Evolutionary conservation across 2,888 invertebrate genomes (phyloP).

Genomic region (Acleris cristana): DNA sequence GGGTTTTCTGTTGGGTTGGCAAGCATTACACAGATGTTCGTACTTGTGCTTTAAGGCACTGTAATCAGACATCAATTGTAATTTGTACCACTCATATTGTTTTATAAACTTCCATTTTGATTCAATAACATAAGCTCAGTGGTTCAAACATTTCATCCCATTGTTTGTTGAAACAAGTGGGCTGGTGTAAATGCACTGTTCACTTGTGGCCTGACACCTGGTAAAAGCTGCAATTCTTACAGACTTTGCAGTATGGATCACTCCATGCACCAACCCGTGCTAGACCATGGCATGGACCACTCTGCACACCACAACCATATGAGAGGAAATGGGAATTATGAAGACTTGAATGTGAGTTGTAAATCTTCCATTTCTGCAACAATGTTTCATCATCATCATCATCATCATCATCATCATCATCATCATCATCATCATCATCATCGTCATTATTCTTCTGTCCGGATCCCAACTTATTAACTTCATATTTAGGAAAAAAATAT

Average conservation of each 20-base stretch:
- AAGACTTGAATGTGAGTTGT: slow-evolving; percentile 33
- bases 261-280: slow-evolving; percentile 5
- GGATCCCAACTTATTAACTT: too few species aligned
- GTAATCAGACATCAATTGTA: not conserved
- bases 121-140: slow-evolving; percentile 26
- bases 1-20: not conserved
- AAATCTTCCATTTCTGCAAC: too few species aligned
- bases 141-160: slow-evolving; percentile 22
- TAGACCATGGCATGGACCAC: slow-evolving; percentile 8
- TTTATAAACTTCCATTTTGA: slow-evolving; percentile 32
- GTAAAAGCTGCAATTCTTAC: not conserved
- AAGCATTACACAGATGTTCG: not conserved
- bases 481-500: too few species aligned
- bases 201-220: not conserved
- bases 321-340: slow-evolving; percentile 23
- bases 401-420: too few species aligned
- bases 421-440: too few species aligned
- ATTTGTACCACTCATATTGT: slow-evolving; percentile 17
- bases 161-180: slow-evolving; percentile 27
- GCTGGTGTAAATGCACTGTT: slow-evolving; percentile 11
- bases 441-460: too few species aligned
- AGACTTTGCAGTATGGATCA: too few species aligned
- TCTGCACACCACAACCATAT: slow-evolving; percentile 12
- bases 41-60: too few species aligned
- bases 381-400: too few species aligned